Evolutionary conservation across 1,140 invertebrate species (phyloP), one percentile per base, ranked within the genome.

Genomic region (Anagrus nilaparvatae): DNA sequence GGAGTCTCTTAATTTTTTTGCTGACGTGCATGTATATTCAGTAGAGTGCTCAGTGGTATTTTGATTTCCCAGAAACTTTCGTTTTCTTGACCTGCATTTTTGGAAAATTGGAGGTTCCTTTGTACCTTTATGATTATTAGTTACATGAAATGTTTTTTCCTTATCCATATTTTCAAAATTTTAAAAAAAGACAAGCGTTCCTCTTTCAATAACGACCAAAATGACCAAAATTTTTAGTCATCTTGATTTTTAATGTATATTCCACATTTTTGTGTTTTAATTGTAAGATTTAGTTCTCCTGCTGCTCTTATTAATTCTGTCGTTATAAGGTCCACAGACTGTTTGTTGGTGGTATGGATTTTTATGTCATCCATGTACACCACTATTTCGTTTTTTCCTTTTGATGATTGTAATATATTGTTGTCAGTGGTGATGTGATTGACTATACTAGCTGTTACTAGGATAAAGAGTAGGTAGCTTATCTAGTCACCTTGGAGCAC

Each of bases 341-440:
- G 13, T 25, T 48, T 23, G 16, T 43, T 40, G 12, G 30, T 16
- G 8, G 50, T 31, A 29, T 54, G 52, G 36, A 46, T 43, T 38
- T 55, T 55, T 13, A 55, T 44, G 40, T 53, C 53, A 36, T 56
- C 54, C 50, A 54, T 52, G 28, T 44, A 56, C 2, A 43, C 50
- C 6, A 44, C 16, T 2, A 52, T 37, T 2, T 40, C 36, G 18
- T 53, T 51, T 23, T 44, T 50, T 21, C 52, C 46, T 24, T n/a
- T 6, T 6, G 24, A 27, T 6, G 24, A 6, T 7, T n/a, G 6
- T n/a, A 27, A 6, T 7, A 27, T 47, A 10, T 36, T n/a, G 29
- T 24, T 21, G 20, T 45, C 29, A 6, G 10, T 39, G 14, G 42
- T 38, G 2, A 51, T 19, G 12, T 37, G 35, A 8, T 46, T 23